Conservation (phyloP, 2,113 vertebrate genomes). For the Chionis minor region DNA sequence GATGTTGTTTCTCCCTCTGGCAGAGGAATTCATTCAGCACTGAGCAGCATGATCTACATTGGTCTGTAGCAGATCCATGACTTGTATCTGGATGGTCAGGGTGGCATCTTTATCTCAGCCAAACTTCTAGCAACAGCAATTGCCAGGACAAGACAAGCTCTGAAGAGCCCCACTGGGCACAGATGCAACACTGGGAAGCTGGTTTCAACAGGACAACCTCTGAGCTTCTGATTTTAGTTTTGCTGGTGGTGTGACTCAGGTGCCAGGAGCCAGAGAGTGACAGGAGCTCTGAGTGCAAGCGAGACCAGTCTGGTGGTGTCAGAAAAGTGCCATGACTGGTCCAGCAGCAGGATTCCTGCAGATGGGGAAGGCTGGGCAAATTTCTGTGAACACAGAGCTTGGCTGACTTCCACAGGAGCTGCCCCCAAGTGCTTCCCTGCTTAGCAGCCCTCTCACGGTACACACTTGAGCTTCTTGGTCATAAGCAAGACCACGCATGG, state of each 20-base stretch:
- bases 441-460: neutral
- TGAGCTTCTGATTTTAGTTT: neutral
- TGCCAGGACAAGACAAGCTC: neutral
- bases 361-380: neutral
- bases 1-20: neutral
- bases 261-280: neutral
- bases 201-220: neutral
- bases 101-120: neutral
- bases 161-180: neutral
- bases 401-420: rapidly evolving
- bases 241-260: neutral
- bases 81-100: neutral
- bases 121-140: neutral
- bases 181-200: neutral
- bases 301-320: neutral
- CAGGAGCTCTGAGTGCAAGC: neutral
- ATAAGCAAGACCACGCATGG: rapidly evolving
- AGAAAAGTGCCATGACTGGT: rapidly evolving
- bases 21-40: too few relatives aligned
- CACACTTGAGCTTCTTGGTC: rapidly evolving
- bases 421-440: neutral
- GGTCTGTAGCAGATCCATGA: neutral
- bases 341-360: neutral
- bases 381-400: neutral
- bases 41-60: neutral